Evolutionary conservation across 2,797 vertebrate species (phyloP).

Genomic region (Chrysocyon brachyurus): DNA sequence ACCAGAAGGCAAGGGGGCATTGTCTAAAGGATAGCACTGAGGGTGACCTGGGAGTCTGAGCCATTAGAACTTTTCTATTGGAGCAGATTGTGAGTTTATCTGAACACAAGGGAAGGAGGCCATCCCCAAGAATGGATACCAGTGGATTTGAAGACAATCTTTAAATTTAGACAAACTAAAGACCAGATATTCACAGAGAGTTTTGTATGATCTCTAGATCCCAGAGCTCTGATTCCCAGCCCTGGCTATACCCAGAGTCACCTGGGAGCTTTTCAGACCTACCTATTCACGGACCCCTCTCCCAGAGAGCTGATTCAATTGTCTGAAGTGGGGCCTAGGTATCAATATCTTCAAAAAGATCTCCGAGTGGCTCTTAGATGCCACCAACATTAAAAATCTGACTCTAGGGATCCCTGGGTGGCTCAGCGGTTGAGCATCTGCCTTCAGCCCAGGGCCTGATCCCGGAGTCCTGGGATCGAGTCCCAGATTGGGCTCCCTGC

Average conservation of each 20-base stretch:
- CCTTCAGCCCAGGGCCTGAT: too few species aligned
- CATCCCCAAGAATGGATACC: background rate
- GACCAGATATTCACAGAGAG: background rate
- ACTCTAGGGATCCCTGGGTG: too few species aligned
- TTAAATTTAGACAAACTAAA: conserved; percentile 12
- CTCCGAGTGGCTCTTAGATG: background rate
- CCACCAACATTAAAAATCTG: background rate
- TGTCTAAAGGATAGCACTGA: background rate
- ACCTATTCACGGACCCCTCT: background rate
- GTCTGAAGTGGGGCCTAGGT: background rate
- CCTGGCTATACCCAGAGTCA: background rate
- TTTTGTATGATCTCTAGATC: background rate
- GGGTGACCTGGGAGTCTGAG: background rate
- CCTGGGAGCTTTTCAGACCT: background rate
- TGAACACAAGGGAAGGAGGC: background rate
- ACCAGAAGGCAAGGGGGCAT: background rate
- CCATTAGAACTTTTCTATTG: background rate
- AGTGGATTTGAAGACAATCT: background rate
- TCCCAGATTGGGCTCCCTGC: too few species aligned
- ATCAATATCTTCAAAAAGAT: background rate
- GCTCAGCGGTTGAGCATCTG: too few species aligned
- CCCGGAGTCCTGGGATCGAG: too few species aligned
- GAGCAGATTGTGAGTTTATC: background rate
- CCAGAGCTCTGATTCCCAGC: background rate
- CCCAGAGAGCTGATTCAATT: background rate